phyloP scores from a whole-genome alignment of 2,113 vertebrate species.

The Bos javanicus region DNA sequence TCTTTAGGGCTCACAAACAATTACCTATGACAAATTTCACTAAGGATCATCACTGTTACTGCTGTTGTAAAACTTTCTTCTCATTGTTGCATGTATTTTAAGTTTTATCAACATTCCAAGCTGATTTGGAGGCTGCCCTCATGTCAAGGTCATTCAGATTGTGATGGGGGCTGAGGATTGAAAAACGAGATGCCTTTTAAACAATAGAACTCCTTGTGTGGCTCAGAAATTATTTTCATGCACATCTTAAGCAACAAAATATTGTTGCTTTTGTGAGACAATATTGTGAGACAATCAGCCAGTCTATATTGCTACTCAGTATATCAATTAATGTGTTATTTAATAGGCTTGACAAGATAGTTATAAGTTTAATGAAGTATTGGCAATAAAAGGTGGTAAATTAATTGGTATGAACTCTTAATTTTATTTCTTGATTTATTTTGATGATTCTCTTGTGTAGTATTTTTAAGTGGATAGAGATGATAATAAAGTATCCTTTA shows the following conservation, averaged over 20 bases:
- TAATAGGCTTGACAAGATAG: neutral
- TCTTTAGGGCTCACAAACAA: neutral
- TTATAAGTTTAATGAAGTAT: neutral
- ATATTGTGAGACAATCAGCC: neutral
- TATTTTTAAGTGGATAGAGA: slow-evolving; percentile 51
- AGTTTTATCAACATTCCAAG: neutral
- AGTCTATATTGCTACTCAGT: neutral
- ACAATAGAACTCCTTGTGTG: neutral
- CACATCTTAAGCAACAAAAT: neutral
- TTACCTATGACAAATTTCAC: neutral
- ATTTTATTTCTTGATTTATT: slow-evolving; percentile 37
- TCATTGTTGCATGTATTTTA: neutral
- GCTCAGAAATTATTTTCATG: neutral
- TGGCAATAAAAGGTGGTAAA: neutral
- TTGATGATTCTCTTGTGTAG: neutral
- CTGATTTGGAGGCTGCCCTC: neutral
- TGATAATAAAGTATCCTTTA: neutral
- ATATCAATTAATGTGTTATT: neutral
- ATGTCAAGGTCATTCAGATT: neutral
- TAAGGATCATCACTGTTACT: neutral
- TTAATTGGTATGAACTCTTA: slow-evolving; percentile 3
- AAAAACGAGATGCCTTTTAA: neutral
- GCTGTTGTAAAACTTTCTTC: neutral
- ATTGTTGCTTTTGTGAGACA: neutral
- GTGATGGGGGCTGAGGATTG: neutral